A percentile compares a stretch with the other conserved stretches of the same genome.
Evolutionary conservation across 2,888 invertebrate genomes (phyloP).

Genomic region (Cabera pusaria): DNA sequence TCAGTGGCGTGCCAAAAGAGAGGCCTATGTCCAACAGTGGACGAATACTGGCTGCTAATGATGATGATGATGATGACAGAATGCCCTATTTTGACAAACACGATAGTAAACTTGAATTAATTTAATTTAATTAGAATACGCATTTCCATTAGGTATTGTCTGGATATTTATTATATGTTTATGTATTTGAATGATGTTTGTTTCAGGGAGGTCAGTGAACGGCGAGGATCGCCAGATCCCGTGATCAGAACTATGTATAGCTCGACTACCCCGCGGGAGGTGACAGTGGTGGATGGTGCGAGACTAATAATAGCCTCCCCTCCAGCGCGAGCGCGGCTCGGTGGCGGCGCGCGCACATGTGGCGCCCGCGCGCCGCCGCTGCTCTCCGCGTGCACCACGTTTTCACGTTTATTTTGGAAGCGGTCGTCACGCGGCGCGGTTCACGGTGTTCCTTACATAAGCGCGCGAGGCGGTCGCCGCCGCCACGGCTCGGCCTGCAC

Average conservation of each 20-base stretch:
- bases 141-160: constrained; percentile 20
- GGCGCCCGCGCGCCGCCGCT: constrained; percentile 56
- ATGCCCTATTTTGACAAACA: constrained; percentile 5
- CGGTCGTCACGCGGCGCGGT: constrained; percentile 80
- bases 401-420: constrained; percentile 80
- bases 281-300: constrained; percentile 82
- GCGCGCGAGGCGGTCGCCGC: constrained; percentile 45
- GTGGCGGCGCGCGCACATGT: constrained; percentile 36
- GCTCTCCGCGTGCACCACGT: constrained; percentile 57
- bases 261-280: constrained; percentile 80
- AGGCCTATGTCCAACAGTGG: no score
- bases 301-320: constrained; percentile 81
- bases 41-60: no score
- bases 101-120: not conserved
- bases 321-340: constrained; percentile 73
- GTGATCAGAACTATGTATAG: constrained; percentile 79
- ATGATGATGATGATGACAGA: not conserved
- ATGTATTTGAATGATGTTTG: constrained; percentile 53
- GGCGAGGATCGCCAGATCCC: constrained; percentile 75
- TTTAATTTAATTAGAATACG: constrained; percentile 1
- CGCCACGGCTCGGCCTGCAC: constrained; percentile 50
- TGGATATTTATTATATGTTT: constrained; percentile 26
- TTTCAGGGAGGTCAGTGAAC: constrained; percentile 78
- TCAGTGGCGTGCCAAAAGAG: no score
- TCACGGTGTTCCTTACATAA: constrained; percentile 72